phyloP scores from a whole-genome alignment of 2,113 vertebrate species.

The Australoheros scitulus region DNA sequence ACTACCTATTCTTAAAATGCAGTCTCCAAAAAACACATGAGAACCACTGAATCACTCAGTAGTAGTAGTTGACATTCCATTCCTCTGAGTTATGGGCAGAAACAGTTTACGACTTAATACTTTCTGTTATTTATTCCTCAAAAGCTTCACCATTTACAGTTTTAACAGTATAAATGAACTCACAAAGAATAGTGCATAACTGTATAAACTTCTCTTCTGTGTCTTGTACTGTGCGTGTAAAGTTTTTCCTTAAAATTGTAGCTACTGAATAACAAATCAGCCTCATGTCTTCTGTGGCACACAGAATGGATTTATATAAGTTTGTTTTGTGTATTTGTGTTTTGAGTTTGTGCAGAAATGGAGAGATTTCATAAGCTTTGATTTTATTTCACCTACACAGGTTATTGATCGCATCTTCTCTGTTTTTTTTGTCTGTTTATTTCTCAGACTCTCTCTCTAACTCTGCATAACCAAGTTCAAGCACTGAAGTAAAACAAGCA shows the following conservation, averaged over 20 bases:
- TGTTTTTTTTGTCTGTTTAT: neutral
- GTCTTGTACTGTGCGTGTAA: neutral
- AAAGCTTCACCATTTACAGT: neutral
- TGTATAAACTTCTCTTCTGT: neutral
- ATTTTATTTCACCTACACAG: slow-evolving; percentile 49
- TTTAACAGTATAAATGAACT: neutral
- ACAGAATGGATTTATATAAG: slow-evolving; percentile 20
- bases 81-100: neutral
- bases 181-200: neutral
- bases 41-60: neutral
- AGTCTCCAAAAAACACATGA: neutral
- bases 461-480: slow-evolving; percentile 3
- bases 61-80: neutral
- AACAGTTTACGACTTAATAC: neutral
- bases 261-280: neutral
- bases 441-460: neutral
- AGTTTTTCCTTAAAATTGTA: neutral
- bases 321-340: slow-evolving; percentile 4
- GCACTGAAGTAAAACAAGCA: neutral
- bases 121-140: neutral
- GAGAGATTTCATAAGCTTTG: slow-evolving; percentile 32
- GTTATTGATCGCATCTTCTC: slow-evolving; percentile 34
- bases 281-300: neutral
- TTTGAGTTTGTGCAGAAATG: neutral
- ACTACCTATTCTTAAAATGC: neutral